Evolutionary conservation across 2,888 invertebrate species (phyloP).

Genomic region (Amorpha juglandis): DNA sequence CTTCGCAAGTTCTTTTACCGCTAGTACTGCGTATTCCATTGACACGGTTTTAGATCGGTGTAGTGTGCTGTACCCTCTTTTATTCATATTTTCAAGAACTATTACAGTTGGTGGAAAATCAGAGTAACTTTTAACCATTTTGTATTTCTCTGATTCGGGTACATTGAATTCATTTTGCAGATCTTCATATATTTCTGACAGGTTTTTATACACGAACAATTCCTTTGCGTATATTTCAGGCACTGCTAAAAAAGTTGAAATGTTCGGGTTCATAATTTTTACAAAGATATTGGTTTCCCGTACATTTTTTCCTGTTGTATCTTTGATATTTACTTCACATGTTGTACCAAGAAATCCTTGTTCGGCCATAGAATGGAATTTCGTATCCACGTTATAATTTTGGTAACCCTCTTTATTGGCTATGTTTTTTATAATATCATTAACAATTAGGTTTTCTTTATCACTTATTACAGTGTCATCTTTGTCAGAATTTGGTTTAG

Average conservation of each 20-base stretch:
- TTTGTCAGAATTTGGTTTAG: neutral
- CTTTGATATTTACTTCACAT: conserved; percentile 49
- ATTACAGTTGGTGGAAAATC: conserved; percentile 40
- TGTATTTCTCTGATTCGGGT: conserved; percentile 38
- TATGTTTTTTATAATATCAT: conserved; percentile 41
- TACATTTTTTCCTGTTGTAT: conserved; percentile 38
- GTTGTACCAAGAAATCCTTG: conserved; percentile 47
- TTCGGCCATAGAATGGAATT: conserved; percentile 40
- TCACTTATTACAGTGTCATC: neutral
- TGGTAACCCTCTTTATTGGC: conserved; percentile 43
- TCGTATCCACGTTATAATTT: conserved; percentile 35
- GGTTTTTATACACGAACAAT: conserved; percentile 49
- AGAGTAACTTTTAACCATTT: conserved; percentile 38
- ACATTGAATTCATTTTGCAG: conserved; percentile 43
- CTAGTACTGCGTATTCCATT: conserved; percentile 43
- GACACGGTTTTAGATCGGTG: conserved; percentile 42
- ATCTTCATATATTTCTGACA: conserved; percentile 40
- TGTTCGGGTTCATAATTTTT: conserved; percentile 45
- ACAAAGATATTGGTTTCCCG: conserved; percentile 54
- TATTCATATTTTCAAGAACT: conserved; percentile 45
- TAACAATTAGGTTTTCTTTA: conserved; percentile 28
- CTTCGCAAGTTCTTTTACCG: conserved; percentile 45
- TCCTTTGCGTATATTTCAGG: conserved; percentile 45
- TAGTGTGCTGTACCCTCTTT: conserved; percentile 45
- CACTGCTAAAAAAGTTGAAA: conserved; percentile 40